Conservation (phyloP, 1,140 invertebrate species). For the Drosophila ohnishii region DNA sequence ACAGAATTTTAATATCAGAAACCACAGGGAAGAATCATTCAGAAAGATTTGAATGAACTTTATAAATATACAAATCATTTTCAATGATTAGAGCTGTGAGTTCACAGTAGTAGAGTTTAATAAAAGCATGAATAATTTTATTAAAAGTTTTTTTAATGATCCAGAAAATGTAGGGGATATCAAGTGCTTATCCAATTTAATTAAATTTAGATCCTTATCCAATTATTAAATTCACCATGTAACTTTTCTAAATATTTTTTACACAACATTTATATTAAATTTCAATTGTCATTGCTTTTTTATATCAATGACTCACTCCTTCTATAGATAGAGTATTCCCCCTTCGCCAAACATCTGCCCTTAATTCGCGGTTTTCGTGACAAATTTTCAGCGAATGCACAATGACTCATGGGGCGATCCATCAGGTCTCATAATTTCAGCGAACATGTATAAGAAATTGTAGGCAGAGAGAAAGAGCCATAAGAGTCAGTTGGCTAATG, state of each 20-base stretch:
- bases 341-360: conserved; percentile 3
- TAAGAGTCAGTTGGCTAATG: conserved; percentile 18
- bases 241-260: background rate
- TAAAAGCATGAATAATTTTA: background rate
- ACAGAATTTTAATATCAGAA: background rate
- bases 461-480: conserved; percentile 8
- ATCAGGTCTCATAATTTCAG: conserved; percentile 30
- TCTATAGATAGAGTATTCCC: conserved; percentile 12
- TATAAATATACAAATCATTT: background rate
- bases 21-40: background rate
- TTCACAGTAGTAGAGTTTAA: background rate
- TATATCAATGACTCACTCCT: conserved; percentile 18
- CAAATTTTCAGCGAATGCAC: conserved; percentile 28
- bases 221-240: background rate
- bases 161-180: background rate
- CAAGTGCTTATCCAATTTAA: background rate
- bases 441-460: conserved; percentile 14
- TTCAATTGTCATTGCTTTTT: background rate
- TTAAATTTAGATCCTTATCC: too few relatives aligned
- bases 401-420: conserved; percentile 29
- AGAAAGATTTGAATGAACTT: background rate
- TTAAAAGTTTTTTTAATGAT: background rate
- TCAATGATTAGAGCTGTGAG: too few relatives aligned
- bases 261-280: background rate
- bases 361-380: conserved; percentile 28